Evolutionary conservation across 2,797 vertebrate genomes (phyloP), one percentile per base, ranked within the genome.

Genomic region (Gymnocypris eckloni): DNA sequence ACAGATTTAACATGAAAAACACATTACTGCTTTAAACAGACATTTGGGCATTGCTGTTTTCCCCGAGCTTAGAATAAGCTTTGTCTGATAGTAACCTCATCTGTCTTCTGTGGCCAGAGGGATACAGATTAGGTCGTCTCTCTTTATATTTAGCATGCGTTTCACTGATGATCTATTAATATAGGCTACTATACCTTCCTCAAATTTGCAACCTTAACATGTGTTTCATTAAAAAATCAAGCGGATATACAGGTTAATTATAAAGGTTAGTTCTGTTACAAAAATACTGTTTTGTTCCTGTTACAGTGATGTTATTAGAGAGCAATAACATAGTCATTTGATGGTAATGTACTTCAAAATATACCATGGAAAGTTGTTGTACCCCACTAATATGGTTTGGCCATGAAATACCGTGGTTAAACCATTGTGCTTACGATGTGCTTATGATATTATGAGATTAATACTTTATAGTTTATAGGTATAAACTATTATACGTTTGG

Each of bases 21-120:
- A 41, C 80, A 70, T 71, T 82, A 41, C 15, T 25, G 75, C 50
- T 70, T 69, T 84, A 77, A 50, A 84, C 22, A 18, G 45, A 41
- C 16, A 70, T 77, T 84, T 79, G 18, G 64, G 4, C 75, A 70
- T 56, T 12, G 28, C 64, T 61, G 83, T 85, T 85, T 69, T 37
- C 48, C 25, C 66, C 16, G 64, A 61, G 45, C 76, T 83, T 56
- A 72, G 48, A 81, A 71, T 78, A 87, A 87, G 37, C 82, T 81
- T 50, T 92, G 92, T 37, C 91, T 89, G 75, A 90, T 86, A 91
- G 92, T 92, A 82, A 93, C 92, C 92, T 86, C 89, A 25, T 59
- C 84, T 83, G 82, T 37, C 80, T 82, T 83, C 78, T 75, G 84
- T 81, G 18, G 80, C n/a, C 72, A 43, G 33, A 84, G 85, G 59